phyloP scores from a whole-genome alignment of 1,140 invertebrate genomes.

The Myzus persicae region DNA sequence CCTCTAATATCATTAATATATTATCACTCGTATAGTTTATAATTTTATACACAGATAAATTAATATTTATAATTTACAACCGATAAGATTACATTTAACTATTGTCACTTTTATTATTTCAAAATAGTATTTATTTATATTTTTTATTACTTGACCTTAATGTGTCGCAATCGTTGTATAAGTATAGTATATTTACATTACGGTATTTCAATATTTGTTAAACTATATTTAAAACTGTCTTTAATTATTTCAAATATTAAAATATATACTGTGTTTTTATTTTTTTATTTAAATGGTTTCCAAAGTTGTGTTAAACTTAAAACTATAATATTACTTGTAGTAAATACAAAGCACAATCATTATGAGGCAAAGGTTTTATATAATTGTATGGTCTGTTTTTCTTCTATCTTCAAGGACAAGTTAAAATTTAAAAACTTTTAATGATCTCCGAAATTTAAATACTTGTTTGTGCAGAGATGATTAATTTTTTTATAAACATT shows the following conservation, averaged over 20 bases:
- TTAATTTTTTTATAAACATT: neutral
- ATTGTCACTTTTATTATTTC: neutral
- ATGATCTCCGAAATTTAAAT: neutral
- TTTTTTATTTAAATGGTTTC: neutral
- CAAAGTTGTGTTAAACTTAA: neutral
- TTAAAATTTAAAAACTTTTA: neutral
- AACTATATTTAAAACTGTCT: slow-evolving; percentile 1
- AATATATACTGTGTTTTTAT: neutral
- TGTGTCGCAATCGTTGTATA: neutral
- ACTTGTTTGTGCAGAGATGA: neutral
- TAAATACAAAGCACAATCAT: neutral
- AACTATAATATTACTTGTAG: neutral
- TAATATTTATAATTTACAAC: neutral
- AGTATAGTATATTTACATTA: neutral
- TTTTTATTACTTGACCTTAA: slow-evolving; percentile 19
- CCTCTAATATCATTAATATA: neutral
- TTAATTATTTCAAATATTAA: neutral
- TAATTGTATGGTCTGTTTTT: too few species aligned
- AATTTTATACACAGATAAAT: neutral
- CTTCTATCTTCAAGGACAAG: neutral
- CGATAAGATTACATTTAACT: neutral
- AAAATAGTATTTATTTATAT: slow-evolving; percentile 16
- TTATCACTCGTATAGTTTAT: too few species aligned
- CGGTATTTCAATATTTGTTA: neutral
- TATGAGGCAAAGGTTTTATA: neutral